Base-by-base conservation (phyloP, 2,113 vertebrate genomes). In the Xiphophorus hellerii region DNA sequence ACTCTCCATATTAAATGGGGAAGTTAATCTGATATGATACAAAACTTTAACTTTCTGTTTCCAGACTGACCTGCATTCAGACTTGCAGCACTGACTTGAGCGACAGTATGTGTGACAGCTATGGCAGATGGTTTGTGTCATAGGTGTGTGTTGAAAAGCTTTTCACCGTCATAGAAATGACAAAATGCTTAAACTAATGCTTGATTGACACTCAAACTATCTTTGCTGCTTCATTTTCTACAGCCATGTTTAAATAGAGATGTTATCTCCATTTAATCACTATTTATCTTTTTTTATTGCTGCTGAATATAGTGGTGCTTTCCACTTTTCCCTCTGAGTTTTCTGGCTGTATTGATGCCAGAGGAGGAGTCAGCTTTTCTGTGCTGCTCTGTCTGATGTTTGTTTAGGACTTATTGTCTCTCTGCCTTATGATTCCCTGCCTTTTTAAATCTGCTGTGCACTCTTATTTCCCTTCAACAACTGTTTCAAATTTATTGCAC, bases 381-480 rank as follows among this genome's bases (percentile, higher is more conserved):
- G 67, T 25, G 22, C 78, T 80, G 71, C 70, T 73, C 81, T 73
- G 82, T 67, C 69, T 82, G 82, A 71, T 69, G 76, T 69, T 82
- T 64, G 63, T 30, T 76, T 63, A 72, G 69, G 44, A 42, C 82
- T 89, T 70, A 22, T 42, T 81, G 70, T 81, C 63, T 72, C 81
- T 67, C 51, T 62, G 48, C 51, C 68, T 84, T 51, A 63, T 70
- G 51, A 60, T 70, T n/a, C 5, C 60, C 66, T 76, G 71, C 51
- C 61, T 67, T 63, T 72, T 48, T 77, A 72, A 33, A 74, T 63
- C 44, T 71, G 25, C 63, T 58, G 27, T 17, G 33, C n/a, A 13
- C 29, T 37, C 14, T 51, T 17, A 51, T 51, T 17, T 51, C 6
- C 22, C 48, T 6, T 22, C 2, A 7, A 15, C 25, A n/a, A 17